Base-by-base conservation (phyloP, 2,888 invertebrate genomes). In the Ectemnius cavifrons region DNA sequence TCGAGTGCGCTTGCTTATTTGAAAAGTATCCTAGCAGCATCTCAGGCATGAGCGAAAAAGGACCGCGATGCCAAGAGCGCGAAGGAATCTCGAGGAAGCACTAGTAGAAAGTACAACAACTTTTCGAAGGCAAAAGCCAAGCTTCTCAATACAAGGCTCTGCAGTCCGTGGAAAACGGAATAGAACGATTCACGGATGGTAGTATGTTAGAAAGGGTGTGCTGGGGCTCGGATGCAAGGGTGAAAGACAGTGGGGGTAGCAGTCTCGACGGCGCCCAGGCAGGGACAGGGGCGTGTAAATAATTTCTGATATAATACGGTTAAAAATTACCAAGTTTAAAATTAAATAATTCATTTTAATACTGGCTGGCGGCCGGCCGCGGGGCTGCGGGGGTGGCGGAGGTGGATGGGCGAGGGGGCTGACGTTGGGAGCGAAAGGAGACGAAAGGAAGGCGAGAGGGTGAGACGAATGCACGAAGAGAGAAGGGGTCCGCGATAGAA, bases 281-380 rank as follows among this genome's bases (percentile, higher is more conserved):
- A 70, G 37, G 11, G 80, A 77, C 78, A 70, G 37, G 11, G 79
- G 77, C 79, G 81, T 79, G 85, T 90, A 87, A 90, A 90, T 90
- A 89, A 90, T 90, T 89, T 87, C 87, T 86, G 84, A 86, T 86
- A 89, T 89, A 88, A 90, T 87, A 88, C 86, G 88, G 88, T 90
- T 90, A 92, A 92, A 92, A 92, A 92, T 92, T 92, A 91, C 92
- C 90, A 91, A 92, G 91, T 92, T 92, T 92, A 92, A 92, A 92
- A 92, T 92, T 92, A 92, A 92, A 92, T 92, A 92, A 92, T 92
- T 92, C 92, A 92, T 92, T 92, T 92, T 92, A 92, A 92, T 92
- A 92, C 92, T 88, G 91, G 91, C 91, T 80, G 80, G 90, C 91
- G 88, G 78, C 75, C 77, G 84, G 81, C 78, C 76, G 77, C 84